Base-by-base conservation (phyloP, 2,888 invertebrate species). In the Drosophila anomalipes region DNA sequence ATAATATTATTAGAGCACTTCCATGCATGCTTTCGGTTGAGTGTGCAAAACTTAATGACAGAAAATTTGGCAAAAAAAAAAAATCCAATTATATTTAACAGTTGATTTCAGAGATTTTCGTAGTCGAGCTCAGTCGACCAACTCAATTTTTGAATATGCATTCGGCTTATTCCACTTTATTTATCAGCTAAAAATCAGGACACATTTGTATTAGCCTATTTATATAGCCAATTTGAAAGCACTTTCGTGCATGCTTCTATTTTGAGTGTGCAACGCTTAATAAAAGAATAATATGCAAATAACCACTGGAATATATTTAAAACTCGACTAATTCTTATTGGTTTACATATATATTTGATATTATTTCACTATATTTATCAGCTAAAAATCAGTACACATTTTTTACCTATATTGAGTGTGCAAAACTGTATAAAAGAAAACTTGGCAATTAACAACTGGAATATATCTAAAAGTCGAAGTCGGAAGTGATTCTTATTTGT, bases 171-270 rank as follows among this genome's bases (percentile, higher is more conserved):
- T 22, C 12, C 41, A 44, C 44, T 44, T 22, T 28, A 65, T 51
- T 30, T 58, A 19, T 35, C 44, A 58, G 37, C 49, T 65, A 47
- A 49, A 57, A 57, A 33, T 58, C 57, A 22, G 57, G 7, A n/a
- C 35, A 62, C 26, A 56, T 26, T 51, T 37, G n/a, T 30, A 12
- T 52, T 52, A 10, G 26, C 26, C 3, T 1, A 22, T 14, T 19
- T 39, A 44, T 14, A 10, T 2, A n/a, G 22, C 22, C 22, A 0
- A 22, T 22, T 22, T n/a, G 5, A 41, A 12, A 41, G n/a, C n/a
- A 12, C n/a, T 47, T 44, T 1, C 22, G n/a, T 10, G 1, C 19
- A 9, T 9, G 39, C 9, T n/a, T n/a, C 1, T n/a, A n/a, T n/a
- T n/a, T 39, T 39, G 0, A 44, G 41, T 44, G 41, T 6, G 41